Conservation (phyloP, 2,113 vertebrate species). For the Rhombomys opimus region DNA sequence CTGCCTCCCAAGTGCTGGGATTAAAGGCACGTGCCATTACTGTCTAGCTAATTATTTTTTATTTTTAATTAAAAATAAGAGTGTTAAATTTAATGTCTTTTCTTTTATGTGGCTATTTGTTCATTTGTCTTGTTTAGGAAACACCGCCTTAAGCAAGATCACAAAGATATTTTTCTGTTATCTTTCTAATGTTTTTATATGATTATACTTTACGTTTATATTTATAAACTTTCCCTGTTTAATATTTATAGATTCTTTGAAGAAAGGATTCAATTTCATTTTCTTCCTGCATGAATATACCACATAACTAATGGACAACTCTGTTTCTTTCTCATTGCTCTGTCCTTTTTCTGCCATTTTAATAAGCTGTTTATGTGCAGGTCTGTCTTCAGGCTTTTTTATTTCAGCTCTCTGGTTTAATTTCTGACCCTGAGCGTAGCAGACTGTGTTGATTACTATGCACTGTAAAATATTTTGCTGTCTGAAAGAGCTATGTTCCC, state of each 20-base stretch:
- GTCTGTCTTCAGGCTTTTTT: neutral
- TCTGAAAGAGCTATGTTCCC: neutral
- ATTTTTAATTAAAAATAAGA: neutral
- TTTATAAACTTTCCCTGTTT: neutral
- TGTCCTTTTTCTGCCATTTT: neutral
- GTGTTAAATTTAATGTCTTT: neutral
- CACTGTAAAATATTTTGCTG: slow-evolving; percentile 27
- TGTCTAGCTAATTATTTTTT: too few species aligned
- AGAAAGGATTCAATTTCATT: neutral
- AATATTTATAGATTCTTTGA: neutral
- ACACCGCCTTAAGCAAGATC: neutral
- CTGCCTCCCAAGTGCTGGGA: too few species aligned
- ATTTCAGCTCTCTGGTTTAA: slow-evolving; percentile 3
- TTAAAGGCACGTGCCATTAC: too few species aligned
- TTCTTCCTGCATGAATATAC: neutral
- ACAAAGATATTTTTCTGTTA: neutral
- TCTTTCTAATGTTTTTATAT: slow-evolving; percentile 13
- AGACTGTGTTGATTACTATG: neutral
- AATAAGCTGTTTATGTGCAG: neutral
- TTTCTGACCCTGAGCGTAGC: neutral
- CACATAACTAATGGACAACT: neutral
- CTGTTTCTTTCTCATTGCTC: neutral
- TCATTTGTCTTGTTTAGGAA: neutral
- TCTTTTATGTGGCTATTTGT: neutral
- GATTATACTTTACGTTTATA: neutral